Conservation (phyloP, 2,113 vertebrate genomes). For the Eclectus roratus region DNA sequence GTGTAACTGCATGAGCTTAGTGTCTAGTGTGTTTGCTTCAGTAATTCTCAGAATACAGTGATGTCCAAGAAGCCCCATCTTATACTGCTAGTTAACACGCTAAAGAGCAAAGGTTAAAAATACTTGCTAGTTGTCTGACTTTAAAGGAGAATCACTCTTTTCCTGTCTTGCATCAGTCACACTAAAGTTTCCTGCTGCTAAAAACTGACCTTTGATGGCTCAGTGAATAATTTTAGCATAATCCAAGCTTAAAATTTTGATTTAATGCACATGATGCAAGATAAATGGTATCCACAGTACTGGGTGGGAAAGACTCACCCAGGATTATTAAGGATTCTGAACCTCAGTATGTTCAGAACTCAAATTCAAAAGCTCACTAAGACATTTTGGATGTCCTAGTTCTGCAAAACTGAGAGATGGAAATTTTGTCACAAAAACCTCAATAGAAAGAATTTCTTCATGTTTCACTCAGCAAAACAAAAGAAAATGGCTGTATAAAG, state of each 20-base stretch:
- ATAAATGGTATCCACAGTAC: background rate
- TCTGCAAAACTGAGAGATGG: background rate
- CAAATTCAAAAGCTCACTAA: background rate
- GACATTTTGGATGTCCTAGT: background rate
- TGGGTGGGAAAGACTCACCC: background rate
- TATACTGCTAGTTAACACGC: background rate
- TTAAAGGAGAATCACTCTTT: background rate
- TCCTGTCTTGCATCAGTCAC: background rate
- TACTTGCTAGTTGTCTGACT: background rate
- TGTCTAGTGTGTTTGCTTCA: background rate
- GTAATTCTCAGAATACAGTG: background rate
- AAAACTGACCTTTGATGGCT: background rate
- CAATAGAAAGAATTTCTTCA: background rate
- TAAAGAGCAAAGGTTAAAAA: background rate
- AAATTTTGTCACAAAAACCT: background rate
- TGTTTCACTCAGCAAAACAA: background rate
- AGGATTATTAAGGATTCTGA: background rate
- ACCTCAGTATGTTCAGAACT: background rate
- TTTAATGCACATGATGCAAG: background rate
- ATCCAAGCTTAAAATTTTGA: background rate
- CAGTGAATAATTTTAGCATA: background rate
- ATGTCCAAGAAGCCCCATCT: background rate
- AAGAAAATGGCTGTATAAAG: background rate
- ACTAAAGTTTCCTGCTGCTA: background rate
- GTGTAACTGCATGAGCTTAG: background rate